phyloP scores from a whole-genome alignment of 2,888 invertebrate genomes.

The Schizotus pectinicornis region DNA sequence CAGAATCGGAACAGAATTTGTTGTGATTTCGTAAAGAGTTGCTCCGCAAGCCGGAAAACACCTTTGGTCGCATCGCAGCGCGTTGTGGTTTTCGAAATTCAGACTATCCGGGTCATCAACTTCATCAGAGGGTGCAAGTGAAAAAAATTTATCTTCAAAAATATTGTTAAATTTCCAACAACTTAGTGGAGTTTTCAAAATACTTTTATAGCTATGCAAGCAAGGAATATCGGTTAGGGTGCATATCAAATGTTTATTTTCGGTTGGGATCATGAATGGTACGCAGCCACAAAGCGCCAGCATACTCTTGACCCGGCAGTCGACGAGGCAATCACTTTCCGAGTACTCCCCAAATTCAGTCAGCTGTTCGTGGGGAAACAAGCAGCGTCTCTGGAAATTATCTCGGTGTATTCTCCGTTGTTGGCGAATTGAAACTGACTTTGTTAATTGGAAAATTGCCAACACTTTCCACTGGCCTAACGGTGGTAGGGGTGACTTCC shows the following conservation, averaged over 20 bases:
- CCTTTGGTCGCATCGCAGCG: too few species aligned
- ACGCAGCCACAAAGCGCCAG: constrained; percentile 7
- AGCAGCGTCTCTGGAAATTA: constrained; percentile 10
- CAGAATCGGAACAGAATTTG: too few species aligned
- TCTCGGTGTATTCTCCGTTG: too few species aligned
- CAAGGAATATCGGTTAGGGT: constrained; percentile 10
- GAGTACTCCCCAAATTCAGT: constrained; percentile 10
- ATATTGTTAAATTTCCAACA: too few species aligned
- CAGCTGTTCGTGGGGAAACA: constrained; percentile 2
- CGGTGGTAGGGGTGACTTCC: constrained; percentile 37
- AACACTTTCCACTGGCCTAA: constrained; percentile 27
- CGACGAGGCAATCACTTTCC: constrained; percentile 13
- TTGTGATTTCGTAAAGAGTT: too few species aligned
- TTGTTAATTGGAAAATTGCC: constrained; percentile 41
- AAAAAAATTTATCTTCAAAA: too few species aligned
- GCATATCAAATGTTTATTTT: not conserved
- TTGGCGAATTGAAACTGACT: constrained; percentile 13
- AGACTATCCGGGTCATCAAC: too few species aligned
- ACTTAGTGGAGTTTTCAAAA: too few species aligned
- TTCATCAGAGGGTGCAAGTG: too few species aligned
- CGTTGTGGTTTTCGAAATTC: too few species aligned
- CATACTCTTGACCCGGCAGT: constrained; percentile 5
- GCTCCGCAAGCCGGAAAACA: too few species aligned
- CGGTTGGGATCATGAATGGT: constrained; percentile 6
- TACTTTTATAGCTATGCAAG: constrained; percentile 4